These are phyloP conservation scores for Ursus arctos DNA, from an alignment of 2,113 vertebrate species.

Conservation along the genomic window DNA sequence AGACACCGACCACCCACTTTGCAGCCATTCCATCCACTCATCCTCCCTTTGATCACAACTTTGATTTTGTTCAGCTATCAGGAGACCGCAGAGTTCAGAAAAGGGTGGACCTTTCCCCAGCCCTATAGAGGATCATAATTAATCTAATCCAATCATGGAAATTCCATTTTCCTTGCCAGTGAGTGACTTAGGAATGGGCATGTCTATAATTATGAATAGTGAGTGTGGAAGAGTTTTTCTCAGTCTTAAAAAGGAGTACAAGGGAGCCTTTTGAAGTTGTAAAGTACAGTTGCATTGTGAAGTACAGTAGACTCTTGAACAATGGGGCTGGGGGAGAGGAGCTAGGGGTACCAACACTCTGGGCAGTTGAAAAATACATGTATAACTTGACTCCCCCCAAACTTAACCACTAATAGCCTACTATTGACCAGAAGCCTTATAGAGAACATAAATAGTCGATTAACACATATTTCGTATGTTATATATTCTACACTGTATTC, in stretches of 20 bases:
- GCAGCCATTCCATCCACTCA: neutral
- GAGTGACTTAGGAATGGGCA: neutral
- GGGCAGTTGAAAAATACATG: neutral
- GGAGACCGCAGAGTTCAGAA: neutral
- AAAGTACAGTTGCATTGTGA: neutral
- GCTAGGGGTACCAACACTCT: neutral
- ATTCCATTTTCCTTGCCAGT: neutral
- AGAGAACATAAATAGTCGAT: neutral
- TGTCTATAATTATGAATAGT: neutral
- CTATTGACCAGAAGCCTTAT: neutral
- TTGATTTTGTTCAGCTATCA: neutral
- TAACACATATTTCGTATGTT: neutral
- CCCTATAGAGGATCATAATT: neutral
- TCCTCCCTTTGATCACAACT: neutral
- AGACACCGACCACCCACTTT: neutral
- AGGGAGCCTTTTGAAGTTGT: neutral
- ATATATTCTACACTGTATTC: neutral
- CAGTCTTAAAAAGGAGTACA: neutral
- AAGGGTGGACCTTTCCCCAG: neutral
- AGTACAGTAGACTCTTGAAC: neutral
- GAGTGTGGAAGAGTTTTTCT: neutral
- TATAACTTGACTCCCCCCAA: neutral
- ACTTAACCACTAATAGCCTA: neutral
- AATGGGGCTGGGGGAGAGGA: neutral
- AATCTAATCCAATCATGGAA: neutral